Percentiles rank a stretch among this genome's conserved stretches.
phyloP scores from a whole-genome alignment of 2,888 invertebrate genomes.

The Netelia melanura region DNA sequence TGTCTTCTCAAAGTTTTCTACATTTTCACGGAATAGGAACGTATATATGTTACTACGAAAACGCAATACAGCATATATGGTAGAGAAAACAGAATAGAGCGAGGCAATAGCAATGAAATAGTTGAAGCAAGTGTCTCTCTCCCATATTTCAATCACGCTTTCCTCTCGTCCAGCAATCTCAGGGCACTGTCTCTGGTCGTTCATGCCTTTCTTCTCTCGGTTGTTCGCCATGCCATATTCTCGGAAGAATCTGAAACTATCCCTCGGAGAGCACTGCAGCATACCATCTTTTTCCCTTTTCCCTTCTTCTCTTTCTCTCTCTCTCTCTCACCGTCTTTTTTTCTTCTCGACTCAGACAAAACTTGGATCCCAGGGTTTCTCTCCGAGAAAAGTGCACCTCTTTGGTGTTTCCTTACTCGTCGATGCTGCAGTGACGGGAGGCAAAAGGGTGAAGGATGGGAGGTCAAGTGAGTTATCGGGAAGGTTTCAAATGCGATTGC shows the following conservation, averaged over 20 bases:
- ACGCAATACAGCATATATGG: slow-evolving; percentile 3
- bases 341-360: slow-evolving; percentile 59
- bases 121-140: slow-evolving; percentile 52
- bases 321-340: slow-evolving; percentile 1
- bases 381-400: slow-evolving; percentile 58
- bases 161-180: slow-evolving; percentile 54
- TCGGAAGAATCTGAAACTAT: slow-evolving; percentile 24
- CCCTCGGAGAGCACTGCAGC: slow-evolving; percentile 6
- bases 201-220: slow-evolving; percentile 20
- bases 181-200: slow-evolving; percentile 35
- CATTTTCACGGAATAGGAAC: slow-evolving; percentile 20
- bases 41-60: not conserved
- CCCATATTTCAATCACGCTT: slow-evolving; percentile 71
- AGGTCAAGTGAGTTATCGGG: slow-evolving; percentile 74
- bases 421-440: slow-evolving; percentile 11
- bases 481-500: slow-evolving; percentile 67
- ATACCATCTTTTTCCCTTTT: slow-evolving; percentile 16
- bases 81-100: not conserved
- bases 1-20: slow-evolving; percentile 10
- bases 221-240: slow-evolving; percentile 34
- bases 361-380: slow-evolving; percentile 72
- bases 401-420: slow-evolving; percentile 39
- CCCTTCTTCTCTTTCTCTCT: slow-evolving; percentile 13
- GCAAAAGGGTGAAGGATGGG: slow-evolving; percentile 32
- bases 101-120: slow-evolving; percentile 40